A percentile compares a stretch with the other conserved stretches of the same genome.
Evolutionary conservation across 2,113 vertebrate genomes (phyloP).

Genomic region (Brevimyrus niger): DNA sequence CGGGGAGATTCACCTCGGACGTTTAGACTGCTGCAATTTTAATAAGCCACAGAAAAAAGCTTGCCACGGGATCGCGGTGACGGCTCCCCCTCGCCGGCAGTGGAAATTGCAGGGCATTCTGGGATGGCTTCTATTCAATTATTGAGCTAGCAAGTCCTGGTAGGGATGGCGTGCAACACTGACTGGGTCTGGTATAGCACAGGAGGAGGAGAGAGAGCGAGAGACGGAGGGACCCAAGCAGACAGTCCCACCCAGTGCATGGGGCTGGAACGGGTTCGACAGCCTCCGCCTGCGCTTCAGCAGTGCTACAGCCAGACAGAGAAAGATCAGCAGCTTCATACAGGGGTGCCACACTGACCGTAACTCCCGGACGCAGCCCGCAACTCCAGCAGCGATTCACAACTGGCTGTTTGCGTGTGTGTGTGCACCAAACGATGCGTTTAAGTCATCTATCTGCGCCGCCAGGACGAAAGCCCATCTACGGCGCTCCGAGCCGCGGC

Average conservation of each 20-base stretch:
- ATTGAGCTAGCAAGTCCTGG: not conserved
- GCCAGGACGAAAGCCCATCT: not conserved
- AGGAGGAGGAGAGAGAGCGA: not conserved
- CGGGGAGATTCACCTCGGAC: not conserved
- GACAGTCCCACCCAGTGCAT: not conserved
- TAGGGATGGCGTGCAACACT: not conserved
- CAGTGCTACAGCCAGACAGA: not conserved
- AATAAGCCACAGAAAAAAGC: not conserved
- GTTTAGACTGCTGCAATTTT: not conserved
- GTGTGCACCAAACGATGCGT: not conserved
- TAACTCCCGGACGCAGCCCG: not conserved
- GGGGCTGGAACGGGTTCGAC: not conserved
- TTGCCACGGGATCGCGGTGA: not conserved
- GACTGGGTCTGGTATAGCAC: not conserved
- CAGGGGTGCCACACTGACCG: not conserved
- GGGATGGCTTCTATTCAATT: conserved; percentile 4
- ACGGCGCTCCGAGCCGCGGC: not conserved
- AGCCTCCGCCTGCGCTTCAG: not conserved
- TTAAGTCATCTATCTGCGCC: not conserved
- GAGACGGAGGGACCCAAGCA: not conserved
- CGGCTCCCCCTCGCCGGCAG: not conserved
- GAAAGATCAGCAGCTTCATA: not conserved
- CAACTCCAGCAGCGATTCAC: not conserved
- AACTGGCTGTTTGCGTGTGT: not conserved
- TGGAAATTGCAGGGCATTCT: not conserved